Evolutionary conservation across 1,140 invertebrate species (phyloP).

Genomic region (Ganaspis sp.): DNA sequence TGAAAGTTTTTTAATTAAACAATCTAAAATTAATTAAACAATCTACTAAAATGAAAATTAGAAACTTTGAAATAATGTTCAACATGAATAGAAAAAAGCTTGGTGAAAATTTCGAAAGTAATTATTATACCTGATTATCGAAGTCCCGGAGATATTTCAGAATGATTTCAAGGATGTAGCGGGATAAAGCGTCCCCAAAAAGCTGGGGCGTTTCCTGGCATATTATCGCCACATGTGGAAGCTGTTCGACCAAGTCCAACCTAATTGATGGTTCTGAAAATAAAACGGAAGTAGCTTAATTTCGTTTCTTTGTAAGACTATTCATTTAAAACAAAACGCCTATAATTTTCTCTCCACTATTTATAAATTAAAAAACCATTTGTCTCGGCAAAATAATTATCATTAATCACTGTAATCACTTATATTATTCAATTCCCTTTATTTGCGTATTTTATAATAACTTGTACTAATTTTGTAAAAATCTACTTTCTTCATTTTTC

Average conservation of each 20-base stretch:
- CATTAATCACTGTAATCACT: too few species aligned
- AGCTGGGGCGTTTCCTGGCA: conserved; percentile 77
- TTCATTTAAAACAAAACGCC: too few species aligned
- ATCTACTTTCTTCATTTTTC: too few species aligned
- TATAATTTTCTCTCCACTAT: too few species aligned
- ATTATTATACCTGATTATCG: conserved; percentile 78
- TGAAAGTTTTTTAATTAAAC: too few species aligned
- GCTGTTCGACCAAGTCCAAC: conserved; percentile 80
- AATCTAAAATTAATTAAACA: too few species aligned
- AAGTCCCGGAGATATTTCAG: conserved; percentile 79
- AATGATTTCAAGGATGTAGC: conserved; percentile 79
- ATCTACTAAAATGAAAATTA: not conserved
- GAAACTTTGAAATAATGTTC: not conserved
- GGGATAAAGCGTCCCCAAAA: conserved; percentile 59
- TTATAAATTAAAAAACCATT: too few species aligned
- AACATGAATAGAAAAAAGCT: not conserved
- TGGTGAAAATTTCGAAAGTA: not conserved
- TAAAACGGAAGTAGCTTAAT: conserved; percentile 35
- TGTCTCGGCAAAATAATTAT: too few species aligned
- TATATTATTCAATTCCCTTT: too few species aligned
- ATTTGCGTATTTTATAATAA: too few species aligned
- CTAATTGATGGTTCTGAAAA: conserved; percentile 78
- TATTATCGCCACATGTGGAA: conserved; percentile 81
- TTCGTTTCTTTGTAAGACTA: not conserved
- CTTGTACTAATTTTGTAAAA: too few species aligned